Evolutionary conservation across 92 coral and sea anemone species (phyloP), one percentile per base, ranked within the genome.

Genomic region (Actinernus sp.): DNA sequence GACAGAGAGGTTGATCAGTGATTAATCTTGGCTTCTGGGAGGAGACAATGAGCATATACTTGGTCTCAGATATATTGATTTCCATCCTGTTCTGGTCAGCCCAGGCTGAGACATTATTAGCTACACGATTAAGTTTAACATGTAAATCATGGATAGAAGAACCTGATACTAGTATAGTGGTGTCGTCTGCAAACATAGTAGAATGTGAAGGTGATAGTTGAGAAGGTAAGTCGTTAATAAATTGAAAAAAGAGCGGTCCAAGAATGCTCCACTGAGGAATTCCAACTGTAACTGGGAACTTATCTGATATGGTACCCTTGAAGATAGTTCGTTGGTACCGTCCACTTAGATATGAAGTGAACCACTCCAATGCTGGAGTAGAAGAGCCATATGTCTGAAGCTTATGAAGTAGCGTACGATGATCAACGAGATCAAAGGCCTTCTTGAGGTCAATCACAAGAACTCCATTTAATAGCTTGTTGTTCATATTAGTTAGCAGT

Each of bases 401-500:
- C 39, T 83, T 83, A 7, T 79, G 52, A 18, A 47, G 21, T 9
- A 78, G 33, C 1, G 76, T 17, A 26, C 67, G 77, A 14, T 67
- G 79, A 45, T 45, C 55, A 1, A 67, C 73, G 7, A 60, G 52
- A 23, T 83, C 68, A 32, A 83, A 61, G 14, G 77, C 76, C 44
- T 78, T 78, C 21, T 64, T 67, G 8, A 52, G 70, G 57, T 68
- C 79, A 18, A 81, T 12, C 4, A 81, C 34, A 13, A 71, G 52
- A 50, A 41, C 33, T 46, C 70, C 81, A 32, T 43, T 70, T 16
- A 83, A 18, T 32, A 74, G 36, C 40, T 79, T 61, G 0, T 60
- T 52, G 21, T 83, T 84, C 84, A 67, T 83, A 2, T 31, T 74
- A 31, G 59, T 74, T 0, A 83, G 60, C 83, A 78, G 58, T 30